Evolutionary conservation across 2,888 invertebrate species (phyloP).

Genomic region (Cactoblastis cactorum): DNA sequence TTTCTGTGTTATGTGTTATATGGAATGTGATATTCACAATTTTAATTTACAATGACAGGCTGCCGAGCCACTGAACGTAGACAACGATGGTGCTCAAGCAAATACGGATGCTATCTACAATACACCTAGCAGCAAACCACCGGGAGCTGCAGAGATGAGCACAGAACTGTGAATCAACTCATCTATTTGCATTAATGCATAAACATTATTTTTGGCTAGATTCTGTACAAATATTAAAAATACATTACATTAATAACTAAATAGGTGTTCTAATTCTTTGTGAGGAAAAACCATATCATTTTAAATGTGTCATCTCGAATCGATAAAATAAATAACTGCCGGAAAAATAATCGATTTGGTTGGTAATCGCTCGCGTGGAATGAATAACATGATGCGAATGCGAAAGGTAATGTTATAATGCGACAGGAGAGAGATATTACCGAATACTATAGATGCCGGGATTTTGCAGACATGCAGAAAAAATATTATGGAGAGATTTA

Average conservation of each 20-base stretch:
- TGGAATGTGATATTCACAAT: conserved; percentile 25
- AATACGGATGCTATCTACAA: conserved; percentile 31
- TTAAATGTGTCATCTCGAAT: neutral
- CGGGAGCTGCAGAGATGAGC: conserved; percentile 81
- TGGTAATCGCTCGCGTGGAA: conserved; percentile 7
- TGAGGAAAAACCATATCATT: neutral
- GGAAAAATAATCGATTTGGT: conserved; percentile 9
- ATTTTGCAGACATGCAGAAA: conserved; percentile 19
- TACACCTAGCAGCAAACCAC: conserved; percentile 38
- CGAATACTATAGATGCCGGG: conserved; percentile 16
- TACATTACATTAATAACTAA: neutral
- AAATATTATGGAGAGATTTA: conserved; percentile 25
- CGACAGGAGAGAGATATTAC: conserved; percentile 8
- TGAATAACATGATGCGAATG: conserved; percentile 3
- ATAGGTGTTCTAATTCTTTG: neutral
- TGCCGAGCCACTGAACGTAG: conserved; percentile 71
- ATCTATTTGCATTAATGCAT: neutral
- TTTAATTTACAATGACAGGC: conserved; percentile 40
- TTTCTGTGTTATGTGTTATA: conserved; percentile 13
- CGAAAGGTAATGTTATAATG: conserved; percentile 14
- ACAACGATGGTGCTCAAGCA: conserved; percentile 37
- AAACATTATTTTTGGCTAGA: neutral
- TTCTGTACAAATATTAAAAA: neutral
- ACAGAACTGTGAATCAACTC: conserved; percentile 78
- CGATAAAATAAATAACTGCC: neutral